Evolutionary conservation across 2,888 invertebrate species (phyloP).

Genomic region (Pristionchus mayeri): DNA sequence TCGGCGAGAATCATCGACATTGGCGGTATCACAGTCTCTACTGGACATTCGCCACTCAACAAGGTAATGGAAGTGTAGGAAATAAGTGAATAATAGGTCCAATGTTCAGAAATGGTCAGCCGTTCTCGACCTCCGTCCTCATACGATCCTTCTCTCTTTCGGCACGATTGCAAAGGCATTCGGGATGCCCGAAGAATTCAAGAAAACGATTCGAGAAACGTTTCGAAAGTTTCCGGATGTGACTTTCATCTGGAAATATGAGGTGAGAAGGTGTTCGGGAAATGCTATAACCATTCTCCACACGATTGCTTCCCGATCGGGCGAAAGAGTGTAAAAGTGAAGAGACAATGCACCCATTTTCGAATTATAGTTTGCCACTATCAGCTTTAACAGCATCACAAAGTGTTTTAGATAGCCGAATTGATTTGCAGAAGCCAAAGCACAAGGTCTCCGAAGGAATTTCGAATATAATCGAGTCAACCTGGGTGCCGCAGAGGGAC

Average conservation of each 20-base stretch:
- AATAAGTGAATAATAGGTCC: background rate
- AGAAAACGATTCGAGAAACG: background rate
- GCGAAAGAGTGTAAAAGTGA: no score
- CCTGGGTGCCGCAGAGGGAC: background rate
- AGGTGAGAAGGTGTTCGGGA: background rate
- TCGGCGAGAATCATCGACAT: conserved; percentile 29
- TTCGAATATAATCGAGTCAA: background rate
- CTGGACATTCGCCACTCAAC: background rate
- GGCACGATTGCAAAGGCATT: conserved; percentile 2
- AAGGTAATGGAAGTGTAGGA: background rate
- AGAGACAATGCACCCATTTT: no score
- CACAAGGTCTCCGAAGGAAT: background rate
- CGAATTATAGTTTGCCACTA: no score
- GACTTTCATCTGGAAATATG: conserved; percentile 42
- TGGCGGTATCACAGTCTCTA: background rate
- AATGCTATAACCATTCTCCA: no score
- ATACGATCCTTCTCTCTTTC: conserved; percentile 20
- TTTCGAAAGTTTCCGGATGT: conserved; percentile 8
- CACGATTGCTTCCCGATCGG: no score
- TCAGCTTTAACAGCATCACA: no score
- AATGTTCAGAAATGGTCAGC: conserved; percentile 19
- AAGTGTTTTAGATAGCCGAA: background rate
- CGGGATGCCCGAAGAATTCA: conserved; percentile 3
- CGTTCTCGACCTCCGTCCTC: conserved; percentile 7
- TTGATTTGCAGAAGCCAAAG: no score